Percentiles rank a stretch among this genome's conserved stretches.
Evolutionary conservation across 2,888 invertebrate species (phyloP).

Genomic region (Sarcophaga variegata): DNA sequence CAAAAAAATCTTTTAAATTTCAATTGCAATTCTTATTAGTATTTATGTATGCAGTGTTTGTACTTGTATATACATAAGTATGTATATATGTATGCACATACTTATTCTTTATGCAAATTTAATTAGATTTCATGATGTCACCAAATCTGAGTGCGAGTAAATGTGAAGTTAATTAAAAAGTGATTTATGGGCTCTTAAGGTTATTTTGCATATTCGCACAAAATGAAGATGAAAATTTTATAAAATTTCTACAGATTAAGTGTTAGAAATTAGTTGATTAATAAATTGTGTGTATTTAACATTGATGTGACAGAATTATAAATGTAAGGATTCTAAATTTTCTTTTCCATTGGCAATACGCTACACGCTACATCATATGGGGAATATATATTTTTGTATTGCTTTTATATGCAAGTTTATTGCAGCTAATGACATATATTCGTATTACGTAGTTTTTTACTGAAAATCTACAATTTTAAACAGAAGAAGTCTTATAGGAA

Average conservation of each 20-base stretch:
- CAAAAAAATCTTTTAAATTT: background rate
- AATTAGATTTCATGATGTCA: slow-evolving; percentile 34
- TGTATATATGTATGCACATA: no score
- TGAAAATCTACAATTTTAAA: no score
- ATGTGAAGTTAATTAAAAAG: slow-evolving; percentile 13
- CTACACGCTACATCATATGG: no score
- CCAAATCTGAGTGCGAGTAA: background rate
- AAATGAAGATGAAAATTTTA: slow-evolving; percentile 4
- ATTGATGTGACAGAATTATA: slow-evolving; percentile 15
- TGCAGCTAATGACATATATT: no score
- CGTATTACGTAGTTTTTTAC: no score
- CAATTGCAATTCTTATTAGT: slow-evolving; percentile 6
- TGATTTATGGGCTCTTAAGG: slow-evolving; percentile 20
- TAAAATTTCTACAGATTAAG: slow-evolving; percentile 2
- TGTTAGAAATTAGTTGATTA: slow-evolving; percentile 35
- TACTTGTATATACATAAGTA: background rate
- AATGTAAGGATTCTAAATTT: background rate
- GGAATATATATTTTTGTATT: no score
- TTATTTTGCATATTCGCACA: slow-evolving; percentile 17
- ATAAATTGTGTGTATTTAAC: slow-evolving; percentile 10
- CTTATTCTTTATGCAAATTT: slow-evolving; percentile 12
- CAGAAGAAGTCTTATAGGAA: no score
- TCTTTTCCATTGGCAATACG: no score
- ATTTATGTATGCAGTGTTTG: background rate
- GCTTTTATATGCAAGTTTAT: no score